Base-by-base conservation (phyloP, 2,797 vertebrate genomes). In the Garrulus glandarius region DNA sequence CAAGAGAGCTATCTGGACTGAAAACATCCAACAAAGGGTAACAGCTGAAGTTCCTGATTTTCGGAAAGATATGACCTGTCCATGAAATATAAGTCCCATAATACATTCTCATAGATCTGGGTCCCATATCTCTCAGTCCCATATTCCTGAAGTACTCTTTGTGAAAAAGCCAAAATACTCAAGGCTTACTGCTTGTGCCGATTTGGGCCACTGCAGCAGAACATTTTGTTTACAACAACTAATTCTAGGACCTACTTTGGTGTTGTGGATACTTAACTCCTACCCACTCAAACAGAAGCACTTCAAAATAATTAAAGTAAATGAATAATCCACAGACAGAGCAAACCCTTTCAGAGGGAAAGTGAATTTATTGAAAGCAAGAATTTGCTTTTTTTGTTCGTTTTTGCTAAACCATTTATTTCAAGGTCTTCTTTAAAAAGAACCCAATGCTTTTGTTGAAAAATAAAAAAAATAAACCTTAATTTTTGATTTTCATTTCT, bases 301-400 rank as follows among this genome's bases (percentile, higher is more conserved):
- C 89, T 96, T 97, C 64, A 94, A 79, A 94, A 94, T 90, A 93
- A 96, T 94, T 96, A 49, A 91, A 63, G 92, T 95, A 93, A 94
- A 89, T 86, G 71, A 91, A 95, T 89, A 82, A 86, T 94, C 87
- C 30, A 88, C 39, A 89, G 30, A 80, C 27, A 81, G 32, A 85
- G 26, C 23, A 92, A 57, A 93, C 27, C 15, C 18, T 97, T 96
- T 95, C 67, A 87, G 68, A 92, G 37, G 55, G 39, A 92, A 85
- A 94, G 43, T 29, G 75, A 92, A 24, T 90, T 97, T 95, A 53
- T 52, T 71, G 87, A 76, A 74, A 67, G 68, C 64, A 69, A 74
- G 32, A 84, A 61, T 89, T 91, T 92, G 6, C 10, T 5, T 17
- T 55, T 91, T 24, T 22, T 13, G 10, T 52, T 76, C n/a, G 29